Evolutionary conservation across 2,113 vertebrate genomes (phyloP).

Genomic region (Indicator indicator): DNA sequence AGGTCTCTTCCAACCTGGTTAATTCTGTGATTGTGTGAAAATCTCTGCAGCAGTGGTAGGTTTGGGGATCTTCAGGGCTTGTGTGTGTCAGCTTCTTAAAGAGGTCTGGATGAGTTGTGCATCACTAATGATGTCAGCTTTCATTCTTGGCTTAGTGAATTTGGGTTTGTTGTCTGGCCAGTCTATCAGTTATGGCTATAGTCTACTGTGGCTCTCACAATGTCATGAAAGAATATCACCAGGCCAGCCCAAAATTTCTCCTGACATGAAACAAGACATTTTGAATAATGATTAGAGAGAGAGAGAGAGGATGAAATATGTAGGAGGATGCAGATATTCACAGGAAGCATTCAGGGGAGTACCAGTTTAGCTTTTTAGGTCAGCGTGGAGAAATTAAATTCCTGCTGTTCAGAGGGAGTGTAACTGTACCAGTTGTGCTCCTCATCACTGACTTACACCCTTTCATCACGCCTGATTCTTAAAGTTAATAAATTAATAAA

Average conservation of each 20-base stretch:
- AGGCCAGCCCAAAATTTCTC: conserved; percentile 40
- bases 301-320: conserved; percentile 22
- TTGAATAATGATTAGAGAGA: conserved; percentile 38
- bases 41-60: too few relatives aligned
- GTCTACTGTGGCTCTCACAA: conserved; percentile 8
- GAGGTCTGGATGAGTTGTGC: too few relatives aligned
- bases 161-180: conserved; percentile 14
- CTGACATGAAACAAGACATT: conserved; percentile 34
- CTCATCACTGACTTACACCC: neutral
- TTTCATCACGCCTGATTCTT: neutral
- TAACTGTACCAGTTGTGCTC: neutral
- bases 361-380: conserved; percentile 33
- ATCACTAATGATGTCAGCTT: neutral
- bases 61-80: too few relatives aligned
- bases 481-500: neutral
- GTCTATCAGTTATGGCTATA: conserved; percentile 38
- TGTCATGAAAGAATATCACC: conserved; percentile 30
- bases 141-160: conserved; percentile 20
- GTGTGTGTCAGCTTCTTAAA: too few relatives aligned
- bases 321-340: neutral
- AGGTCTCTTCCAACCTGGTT: too few relatives aligned
- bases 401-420: neutral
- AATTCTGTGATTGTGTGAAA: too few relatives aligned
- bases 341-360: conserved; percentile 11
- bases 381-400: neutral